These are phyloP conservation scores for Oscheius sp. DNA, from an alignment of 2,888 invertebrate species.

Conservation along the genomic window DNA sequence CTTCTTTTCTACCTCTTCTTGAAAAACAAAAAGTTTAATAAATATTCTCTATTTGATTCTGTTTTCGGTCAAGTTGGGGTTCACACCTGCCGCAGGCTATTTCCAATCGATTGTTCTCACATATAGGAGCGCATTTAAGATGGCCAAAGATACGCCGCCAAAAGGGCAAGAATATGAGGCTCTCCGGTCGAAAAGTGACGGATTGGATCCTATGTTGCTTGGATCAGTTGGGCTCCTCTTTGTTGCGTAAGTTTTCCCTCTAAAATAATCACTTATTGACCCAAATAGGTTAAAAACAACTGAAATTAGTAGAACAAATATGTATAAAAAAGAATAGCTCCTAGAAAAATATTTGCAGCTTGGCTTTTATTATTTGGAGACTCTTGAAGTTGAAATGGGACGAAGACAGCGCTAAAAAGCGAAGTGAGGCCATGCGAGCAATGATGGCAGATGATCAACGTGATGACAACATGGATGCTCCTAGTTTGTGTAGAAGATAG, in stretches of 20 bases:
- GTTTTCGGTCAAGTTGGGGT: not conserved
- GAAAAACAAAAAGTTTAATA: not conserved
- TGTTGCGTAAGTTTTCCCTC: constrained; percentile 38
- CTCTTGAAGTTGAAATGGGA: constrained; percentile 51
- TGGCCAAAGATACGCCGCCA: not conserved
- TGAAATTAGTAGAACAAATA: too few species aligned
- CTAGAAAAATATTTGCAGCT: constrained; percentile 36
- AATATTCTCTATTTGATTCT: not conserved
- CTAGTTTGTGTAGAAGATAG: not conserved
- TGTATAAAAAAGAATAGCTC: not conserved
- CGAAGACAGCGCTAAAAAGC: constrained; percentile 45
- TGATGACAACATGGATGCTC: constrained; percentile 17
- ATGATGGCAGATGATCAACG: constrained; percentile 49
- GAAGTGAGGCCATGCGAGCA: constrained; percentile 46
- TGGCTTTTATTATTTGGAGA: constrained; percentile 44
- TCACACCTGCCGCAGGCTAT: not conserved
- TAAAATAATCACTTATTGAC: not conserved
- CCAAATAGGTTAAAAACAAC: not conserved
- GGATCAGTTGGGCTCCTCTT: constrained; percentile 45
- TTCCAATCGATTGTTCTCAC: not conserved
- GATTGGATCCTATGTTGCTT: constrained; percentile 38
- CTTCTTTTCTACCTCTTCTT: not conserved
- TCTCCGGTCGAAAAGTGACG: not conserved
- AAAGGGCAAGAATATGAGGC: not conserved
- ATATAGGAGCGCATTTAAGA: not conserved